Conservation (phyloP, 2,888 invertebrate species). For the Cataglyphis rosenhaueri region DNA sequence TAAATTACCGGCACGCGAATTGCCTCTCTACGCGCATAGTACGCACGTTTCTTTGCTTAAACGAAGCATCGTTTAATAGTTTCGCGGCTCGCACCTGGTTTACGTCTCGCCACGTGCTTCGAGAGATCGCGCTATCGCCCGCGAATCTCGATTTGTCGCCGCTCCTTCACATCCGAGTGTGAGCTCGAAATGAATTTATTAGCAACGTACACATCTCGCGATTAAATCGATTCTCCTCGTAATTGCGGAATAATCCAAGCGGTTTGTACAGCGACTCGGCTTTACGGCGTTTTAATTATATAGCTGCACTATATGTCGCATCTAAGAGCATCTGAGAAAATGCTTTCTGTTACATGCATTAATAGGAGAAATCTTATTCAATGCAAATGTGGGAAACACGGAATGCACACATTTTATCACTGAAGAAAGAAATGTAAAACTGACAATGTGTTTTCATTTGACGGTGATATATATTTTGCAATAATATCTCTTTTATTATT, state of each 20-base stretch:
- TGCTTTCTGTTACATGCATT: slow-evolving; percentile 35
- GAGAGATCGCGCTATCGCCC: slow-evolving; percentile 33
- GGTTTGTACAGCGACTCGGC: slow-evolving; percentile 17
- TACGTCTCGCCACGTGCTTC: slow-evolving; percentile 26
- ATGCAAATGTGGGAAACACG: slow-evolving; percentile 38
- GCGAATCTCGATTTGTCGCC: slow-evolving; percentile 28
- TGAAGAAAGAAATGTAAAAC: background rate
- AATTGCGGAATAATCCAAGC: slow-evolving; percentile 44
- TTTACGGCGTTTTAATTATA: slow-evolving; percentile 49
- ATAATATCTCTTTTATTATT: background rate
- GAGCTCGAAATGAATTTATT: slow-evolving; percentile 43
- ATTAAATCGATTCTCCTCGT: slow-evolving; percentile 46
- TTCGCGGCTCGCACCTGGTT: slow-evolving; percentile 34
- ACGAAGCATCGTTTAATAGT: slow-evolving; percentile 40
- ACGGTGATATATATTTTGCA: background rate
- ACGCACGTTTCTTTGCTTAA: slow-evolving; percentile 34
- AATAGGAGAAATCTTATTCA: slow-evolving; percentile 46
- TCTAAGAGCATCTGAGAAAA: slow-evolving; percentile 32
- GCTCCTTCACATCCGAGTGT: slow-evolving; percentile 3
- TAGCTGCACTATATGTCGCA: slow-evolving; percentile 15
- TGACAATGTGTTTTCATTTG: background rate
- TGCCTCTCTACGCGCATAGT: slow-evolving; percentile 35
- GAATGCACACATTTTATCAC: background rate
- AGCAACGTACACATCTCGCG: slow-evolving; percentile 21
- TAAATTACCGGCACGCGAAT: slow-evolving; percentile 38